Conservation (phyloP, 2,888 invertebrate species). For the Drosophila meridionalis region DNA sequence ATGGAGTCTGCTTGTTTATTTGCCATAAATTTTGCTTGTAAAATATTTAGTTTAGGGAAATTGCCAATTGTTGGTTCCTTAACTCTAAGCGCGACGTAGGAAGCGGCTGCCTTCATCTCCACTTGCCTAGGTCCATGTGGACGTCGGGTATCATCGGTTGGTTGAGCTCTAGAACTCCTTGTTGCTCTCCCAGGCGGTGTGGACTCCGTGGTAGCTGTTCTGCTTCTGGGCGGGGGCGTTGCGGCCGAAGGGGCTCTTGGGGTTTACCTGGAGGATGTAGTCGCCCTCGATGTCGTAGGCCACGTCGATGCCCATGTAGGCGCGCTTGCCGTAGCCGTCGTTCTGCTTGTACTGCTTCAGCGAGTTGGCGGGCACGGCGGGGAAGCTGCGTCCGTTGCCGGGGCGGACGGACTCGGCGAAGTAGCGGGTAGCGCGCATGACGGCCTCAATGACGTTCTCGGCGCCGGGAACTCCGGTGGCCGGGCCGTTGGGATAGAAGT, state of each 20-base stretch:
- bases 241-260: conserved; percentile 81
- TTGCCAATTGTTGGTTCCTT: conserved; percentile 37
- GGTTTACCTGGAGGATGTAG: conserved; percentile 82
- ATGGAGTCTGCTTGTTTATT: conserved; percentile 40
- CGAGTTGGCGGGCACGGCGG: conserved; percentile 81
- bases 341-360: conserved; percentile 78
- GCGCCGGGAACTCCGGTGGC: conserved; percentile 76
- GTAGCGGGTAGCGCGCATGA: conserved; percentile 81
- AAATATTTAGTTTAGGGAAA: conserved; percentile 27
- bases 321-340: conserved; percentile 77
- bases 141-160: background rate
- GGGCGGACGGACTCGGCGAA: conserved; percentile 84
- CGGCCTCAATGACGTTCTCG: conserved; percentile 79
- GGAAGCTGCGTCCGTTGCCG: conserved; percentile 83
- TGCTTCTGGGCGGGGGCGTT: conserved; percentile 75
- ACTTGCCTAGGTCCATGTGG: conserved; percentile 7
- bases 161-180: conserved; percentile 12
- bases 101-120: conserved; percentile 19
- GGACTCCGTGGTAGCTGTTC: conserved; percentile 66
- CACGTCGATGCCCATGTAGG: conserved; percentile 82
- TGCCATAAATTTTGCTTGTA: conserved; percentile 37
- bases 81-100: conserved; percentile 24
- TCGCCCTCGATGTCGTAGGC: conserved; percentile 80
- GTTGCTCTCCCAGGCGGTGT: conserved; percentile 52
- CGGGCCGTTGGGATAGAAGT: conserved; percentile 84